A percentile compares a stretch with the other conserved stretches of the same genome.
Conservation (phyloP, 2,113 vertebrate genomes). For the Ellobius talpinus region DNA sequence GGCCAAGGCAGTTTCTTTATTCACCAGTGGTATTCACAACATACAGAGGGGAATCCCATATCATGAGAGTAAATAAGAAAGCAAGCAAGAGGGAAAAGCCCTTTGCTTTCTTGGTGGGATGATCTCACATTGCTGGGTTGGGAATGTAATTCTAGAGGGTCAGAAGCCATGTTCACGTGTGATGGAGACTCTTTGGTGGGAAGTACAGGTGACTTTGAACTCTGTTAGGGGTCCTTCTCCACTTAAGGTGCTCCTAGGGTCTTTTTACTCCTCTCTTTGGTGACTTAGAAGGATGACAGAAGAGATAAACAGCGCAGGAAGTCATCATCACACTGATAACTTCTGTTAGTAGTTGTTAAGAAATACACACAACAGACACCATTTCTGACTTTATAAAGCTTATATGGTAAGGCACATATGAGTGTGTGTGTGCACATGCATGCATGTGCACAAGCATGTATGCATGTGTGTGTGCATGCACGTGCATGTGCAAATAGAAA, state of each 20-base stretch:
- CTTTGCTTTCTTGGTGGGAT: neutral
- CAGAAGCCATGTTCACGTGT: neutral
- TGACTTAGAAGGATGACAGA: neutral
- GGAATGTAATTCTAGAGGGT: neutral
- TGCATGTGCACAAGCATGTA: neutral
- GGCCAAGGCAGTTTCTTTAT: no score
- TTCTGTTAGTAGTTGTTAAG: conserved; percentile 5
- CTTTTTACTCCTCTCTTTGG: neutral
- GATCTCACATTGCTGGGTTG: neutral
- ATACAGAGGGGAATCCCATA: no score
- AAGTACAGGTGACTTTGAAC: neutral
- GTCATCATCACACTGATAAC: neutral
- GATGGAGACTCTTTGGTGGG: neutral
- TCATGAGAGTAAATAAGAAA: neutral
- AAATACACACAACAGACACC: neutral
- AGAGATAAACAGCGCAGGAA: neutral
- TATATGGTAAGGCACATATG: neutral
- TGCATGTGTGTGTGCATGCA: neutral
- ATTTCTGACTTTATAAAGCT: neutral
- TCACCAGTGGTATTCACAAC: no score
- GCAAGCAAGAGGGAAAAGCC: neutral
- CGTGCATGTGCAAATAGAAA: neutral
- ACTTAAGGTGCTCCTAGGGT: neutral
- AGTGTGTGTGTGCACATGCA: neutral
- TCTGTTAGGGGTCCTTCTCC: neutral